Base-by-base conservation (phyloP, 1,140 invertebrate species). In the Saccostrea echinata region DNA sequence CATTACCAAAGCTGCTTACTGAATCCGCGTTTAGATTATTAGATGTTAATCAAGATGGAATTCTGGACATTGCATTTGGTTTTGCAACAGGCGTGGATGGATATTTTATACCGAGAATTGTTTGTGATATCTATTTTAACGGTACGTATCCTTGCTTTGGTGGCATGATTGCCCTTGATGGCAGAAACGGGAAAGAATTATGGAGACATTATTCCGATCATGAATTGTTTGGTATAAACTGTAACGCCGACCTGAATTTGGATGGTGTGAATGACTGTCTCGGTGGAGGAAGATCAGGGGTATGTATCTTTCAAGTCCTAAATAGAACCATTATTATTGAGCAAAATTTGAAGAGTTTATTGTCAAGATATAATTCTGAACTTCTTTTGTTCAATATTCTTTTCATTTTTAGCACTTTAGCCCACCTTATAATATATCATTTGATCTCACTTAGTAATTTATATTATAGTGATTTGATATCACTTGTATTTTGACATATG, bases 61-160 rank as follows among this genome's bases (percentile, higher is more conserved):
- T 97, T 30, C 95, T 96, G 53, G 97, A 98, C 95, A 95, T 98
- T 57, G 96, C 98, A 84, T 95, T 98, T 80, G 97, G 97, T 89
- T 98, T 97, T 94, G 97, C 97, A 76, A 97, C 97, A 94, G 97
- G 97, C 97, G 95, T 94, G 57, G 96, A 96, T 92, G 95, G 95
- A 8, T 95, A 95, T 89, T 93, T 93, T 43, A 94, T 96, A 51
- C 95, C 95, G 18, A 91, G 94, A 12, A 93, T 95, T 61, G 94
- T 97, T 80, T 97, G 97, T 94, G 95, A 96, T 86, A 95, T 97
- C 43, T 97, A 97, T 91, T 96, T 97, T 92, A 94, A 95, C 68
- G 96, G 96, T 12, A 95, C 95, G 85, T 94, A 94, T 30, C 96
- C 97, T 1, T 98, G 97, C 94, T 95, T 97, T 87, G 97, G 97